Evolutionary conservation across 2,113 vertebrate genomes (phyloP), one percentile per base, ranked within the genome.

Genomic region (Macaca nemestrina): DNA sequence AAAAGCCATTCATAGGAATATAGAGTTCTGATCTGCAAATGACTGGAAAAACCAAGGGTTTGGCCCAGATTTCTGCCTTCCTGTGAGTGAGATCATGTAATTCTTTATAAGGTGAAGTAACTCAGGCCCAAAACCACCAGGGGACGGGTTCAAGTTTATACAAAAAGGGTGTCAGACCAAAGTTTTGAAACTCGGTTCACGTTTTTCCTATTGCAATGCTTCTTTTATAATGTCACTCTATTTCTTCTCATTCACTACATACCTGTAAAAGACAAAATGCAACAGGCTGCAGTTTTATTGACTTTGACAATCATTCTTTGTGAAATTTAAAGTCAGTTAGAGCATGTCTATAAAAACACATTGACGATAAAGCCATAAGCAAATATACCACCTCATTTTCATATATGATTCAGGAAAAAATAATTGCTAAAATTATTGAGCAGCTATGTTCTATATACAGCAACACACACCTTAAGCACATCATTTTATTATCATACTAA

Each of bases 281-380:
- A 91, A 40, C 20, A 72, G 43, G 18, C 14, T 76, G 75, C 5
- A 40, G 25, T 88, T 76, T 78, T 84, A 88, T 61, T 80, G 40
- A 88, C 61, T 90, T 55, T 76, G 75, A 87, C 27, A 92, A 84
- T 76, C 80, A 90, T 92, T 72, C 32, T 40, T 67, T 92, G 14
- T 70, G 61, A 94, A 92, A 93, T 45, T 18, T 67, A 90, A 81
- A 92, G 88, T 27, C 23, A 2, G 9, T 89, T 79, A 92, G 32
- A 84, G 27, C 67, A 61, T 40, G 4, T 64, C 90, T 59, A 25
- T 78, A 61, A 83, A 85, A 95, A 92, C 11, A 61, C 2, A 76
- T 40, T 85, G 68, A 70, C 3, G 13, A 45, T 61, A 83, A 96
- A 76, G 38, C 57, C 23, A 14, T 64, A 88, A 88, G 45, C 30